Percentiles rank a stretch among this genome's conserved stretches.
These are phyloP conservation scores for Odontamblyopus rebecca DNA, from an alignment of 2,797 vertebrate genomes.

Conservation along the genomic window DNA sequence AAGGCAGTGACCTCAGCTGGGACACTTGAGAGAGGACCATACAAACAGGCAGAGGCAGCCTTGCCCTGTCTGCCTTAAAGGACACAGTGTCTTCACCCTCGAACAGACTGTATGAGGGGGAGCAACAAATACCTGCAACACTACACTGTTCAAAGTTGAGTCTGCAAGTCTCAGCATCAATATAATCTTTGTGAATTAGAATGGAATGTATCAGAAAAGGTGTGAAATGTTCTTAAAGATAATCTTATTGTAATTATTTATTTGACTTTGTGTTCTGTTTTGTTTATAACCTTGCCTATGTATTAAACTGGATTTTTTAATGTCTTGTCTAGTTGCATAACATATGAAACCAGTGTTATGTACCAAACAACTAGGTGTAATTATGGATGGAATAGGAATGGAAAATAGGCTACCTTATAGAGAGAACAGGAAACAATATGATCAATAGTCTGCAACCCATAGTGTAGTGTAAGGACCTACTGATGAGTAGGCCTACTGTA, in stretches of 20 bases:
- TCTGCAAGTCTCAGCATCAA: conserved; percentile 1
- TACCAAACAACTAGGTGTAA: no score
- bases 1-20: conserved; percentile 58
- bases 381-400: no score
- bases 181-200: conserved; percentile 4
- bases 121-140: conserved; percentile 34
- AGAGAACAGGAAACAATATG: no score
- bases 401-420: no score
- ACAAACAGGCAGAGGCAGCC: conserved; percentile 42
- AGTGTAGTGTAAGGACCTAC: no score
- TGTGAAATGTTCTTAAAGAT: background rate
- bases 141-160: conserved; percentile 35
- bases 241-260: background rate
- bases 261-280: background rate
- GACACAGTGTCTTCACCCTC: background rate
- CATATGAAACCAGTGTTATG: no score
- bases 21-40: conserved; percentile 52
- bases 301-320: background rate
- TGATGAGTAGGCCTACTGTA: no score
- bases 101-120: no score
- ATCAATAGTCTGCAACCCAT: no score
- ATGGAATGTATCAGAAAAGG: background rate
- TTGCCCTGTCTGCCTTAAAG: conserved; percentile 12
- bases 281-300: background rate
- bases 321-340: no score